These are phyloP conservation scores for Melanotus villosus DNA, from an alignment of 2,888 invertebrate species.

Conservation along the genomic window DNA sequence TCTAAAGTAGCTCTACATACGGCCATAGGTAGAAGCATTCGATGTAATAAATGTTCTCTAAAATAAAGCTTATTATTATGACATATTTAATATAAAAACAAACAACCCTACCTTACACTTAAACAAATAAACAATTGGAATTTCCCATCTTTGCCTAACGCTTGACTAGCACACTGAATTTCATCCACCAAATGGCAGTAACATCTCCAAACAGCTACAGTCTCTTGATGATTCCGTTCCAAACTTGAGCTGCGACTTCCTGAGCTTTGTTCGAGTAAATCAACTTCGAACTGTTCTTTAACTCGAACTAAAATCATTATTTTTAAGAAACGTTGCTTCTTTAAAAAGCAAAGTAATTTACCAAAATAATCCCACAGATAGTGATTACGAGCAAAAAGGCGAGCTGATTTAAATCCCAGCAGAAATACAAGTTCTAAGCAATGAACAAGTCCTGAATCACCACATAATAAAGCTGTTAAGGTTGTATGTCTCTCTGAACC, in stretches of 20 bases:
- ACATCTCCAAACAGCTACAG: slow-evolving; percentile 84
- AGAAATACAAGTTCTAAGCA: slow-evolving; percentile 95
- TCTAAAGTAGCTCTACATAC: slow-evolving; percentile 89
- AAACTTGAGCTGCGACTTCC: slow-evolving; percentile 64
- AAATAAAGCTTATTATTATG: background rate
- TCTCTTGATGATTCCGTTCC: slow-evolving; percentile 67
- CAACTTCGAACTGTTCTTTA: slow-evolving; percentile 86
- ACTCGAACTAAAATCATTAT: slow-evolving; percentile 75
- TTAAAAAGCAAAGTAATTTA: slow-evolving; percentile 67
- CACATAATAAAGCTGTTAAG: slow-evolving; percentile 93
- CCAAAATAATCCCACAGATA: slow-evolving; percentile 99
- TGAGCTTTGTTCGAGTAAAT: slow-evolving; percentile 75
- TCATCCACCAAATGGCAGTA: slow-evolving; percentile 92
- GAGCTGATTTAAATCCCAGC: slow-evolving; percentile 94
- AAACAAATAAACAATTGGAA: slow-evolving; percentile 97
- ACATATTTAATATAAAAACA: slow-evolving; percentile 4
- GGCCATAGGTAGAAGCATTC: slow-evolving; percentile 93
- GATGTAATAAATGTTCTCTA: slow-evolving; percentile 91
- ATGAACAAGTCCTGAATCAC: slow-evolving; percentile 94
- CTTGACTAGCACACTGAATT: slow-evolving; percentile 86
- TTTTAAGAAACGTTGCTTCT: background rate
- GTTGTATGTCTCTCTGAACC: slow-evolving; percentile 87
- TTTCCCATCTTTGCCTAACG: slow-evolving; percentile 98
- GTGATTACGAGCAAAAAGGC: slow-evolving; percentile 93
- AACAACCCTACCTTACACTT: slow-evolving; percentile 81